phyloP scores from a whole-genome alignment of 2,888 invertebrate species.

The Athetis lepigone region DNA sequence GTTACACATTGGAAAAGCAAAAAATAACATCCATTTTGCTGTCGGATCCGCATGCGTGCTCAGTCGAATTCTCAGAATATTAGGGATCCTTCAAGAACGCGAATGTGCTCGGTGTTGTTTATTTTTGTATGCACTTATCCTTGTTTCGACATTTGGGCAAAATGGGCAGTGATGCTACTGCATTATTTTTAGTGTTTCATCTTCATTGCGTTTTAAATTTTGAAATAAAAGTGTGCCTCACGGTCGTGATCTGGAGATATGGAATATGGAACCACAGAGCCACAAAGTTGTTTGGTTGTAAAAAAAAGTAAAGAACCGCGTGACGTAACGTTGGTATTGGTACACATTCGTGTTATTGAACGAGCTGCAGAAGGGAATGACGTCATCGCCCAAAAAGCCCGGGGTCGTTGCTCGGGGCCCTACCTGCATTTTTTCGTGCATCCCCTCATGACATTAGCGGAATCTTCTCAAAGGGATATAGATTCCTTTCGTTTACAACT shows the following conservation, averaged over 20 bases:
- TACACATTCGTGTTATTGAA: slow-evolving; percentile 73
- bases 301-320: slow-evolving; percentile 45
- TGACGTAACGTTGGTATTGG: slow-evolving; percentile 48
- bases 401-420: slow-evolving; percentile 88
- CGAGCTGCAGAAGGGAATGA: slow-evolving; percentile 74
- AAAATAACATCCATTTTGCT: slow-evolving; percentile 83
- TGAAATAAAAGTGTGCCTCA: slow-evolving; percentile 33
- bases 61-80: slow-evolving; percentile 75
- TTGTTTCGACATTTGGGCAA: slow-evolving; percentile 61
- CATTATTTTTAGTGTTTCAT: slow-evolving; percentile 50
- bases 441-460: slow-evolving; percentile 83
- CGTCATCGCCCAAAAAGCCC: slow-evolving; percentile 82
- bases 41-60: slow-evolving; percentile 76
- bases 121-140: slow-evolving; percentile 69
- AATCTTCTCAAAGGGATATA: slow-evolving; percentile 75
- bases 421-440: slow-evolving; percentile 90
- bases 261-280: slow-evolving; percentile 44
- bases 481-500: slow-evolving; percentile 66
- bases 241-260: slow-evolving; percentile 40
- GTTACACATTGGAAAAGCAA: slow-evolving; percentile 83
- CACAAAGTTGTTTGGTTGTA: slow-evolving; percentile 44
- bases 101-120: slow-evolving; percentile 68
- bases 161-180: slow-evolving; percentile 37
- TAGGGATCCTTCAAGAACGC: slow-evolving; percentile 72
- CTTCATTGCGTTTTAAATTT: slow-evolving; percentile 37